Percentiles rank a stretch among this genome's conserved stretches.
Conservation (phyloP, 1,140 invertebrate species). For the Tribolium madens region DNA sequence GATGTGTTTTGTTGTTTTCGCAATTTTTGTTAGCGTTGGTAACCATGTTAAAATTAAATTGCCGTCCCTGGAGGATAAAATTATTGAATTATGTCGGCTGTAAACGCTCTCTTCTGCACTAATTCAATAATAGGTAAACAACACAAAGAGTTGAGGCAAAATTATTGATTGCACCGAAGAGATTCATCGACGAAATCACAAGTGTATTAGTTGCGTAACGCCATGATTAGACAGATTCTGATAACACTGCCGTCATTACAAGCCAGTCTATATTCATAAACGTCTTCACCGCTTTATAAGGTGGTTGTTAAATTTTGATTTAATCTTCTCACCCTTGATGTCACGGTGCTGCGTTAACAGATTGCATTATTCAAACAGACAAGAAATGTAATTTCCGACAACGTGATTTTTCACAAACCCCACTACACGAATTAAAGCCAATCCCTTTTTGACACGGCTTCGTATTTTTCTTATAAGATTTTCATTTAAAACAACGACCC, state of each 20-base stretch:
- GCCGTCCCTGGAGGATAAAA: slow-evolving; percentile 1
- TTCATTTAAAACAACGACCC: slow-evolving; percentile 14
- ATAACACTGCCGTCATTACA: slow-evolving; percentile 50
- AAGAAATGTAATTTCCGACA: slow-evolving; percentile 58
- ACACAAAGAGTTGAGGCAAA: slow-evolving; percentile 20
- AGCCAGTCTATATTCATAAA: slow-evolving; percentile 56
- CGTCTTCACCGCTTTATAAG: slow-evolving; percentile 52
- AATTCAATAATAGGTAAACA: slow-evolving; percentile 36
- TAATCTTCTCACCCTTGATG: slow-evolving; percentile 55
- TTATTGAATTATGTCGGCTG: slow-evolving; percentile 24
- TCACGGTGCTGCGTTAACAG: slow-evolving; percentile 54
- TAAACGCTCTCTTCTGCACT: slow-evolving; percentile 18
- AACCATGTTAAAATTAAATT: slow-evolving; percentile 24
- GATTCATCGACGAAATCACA: not conserved
- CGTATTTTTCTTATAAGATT: slow-evolving; percentile 14
- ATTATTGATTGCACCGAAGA: slow-evolving; percentile 23
- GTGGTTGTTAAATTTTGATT: slow-evolving; percentile 58
- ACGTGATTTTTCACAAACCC: slow-evolving; percentile 49
- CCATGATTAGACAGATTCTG: slow-evolving; percentile 44
- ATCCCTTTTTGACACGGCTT: slow-evolving; percentile 28
- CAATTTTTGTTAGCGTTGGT: slow-evolving; percentile 8
- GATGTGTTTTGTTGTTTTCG: slow-evolving; percentile 26
- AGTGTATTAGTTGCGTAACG: slow-evolving; percentile 14
- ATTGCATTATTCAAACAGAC: slow-evolving; percentile 56
- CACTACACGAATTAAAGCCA: slow-evolving; percentile 23